Conservation (phyloP, 2,797 vertebrate species). For the Lutjanus argentimaculatus region DNA sequence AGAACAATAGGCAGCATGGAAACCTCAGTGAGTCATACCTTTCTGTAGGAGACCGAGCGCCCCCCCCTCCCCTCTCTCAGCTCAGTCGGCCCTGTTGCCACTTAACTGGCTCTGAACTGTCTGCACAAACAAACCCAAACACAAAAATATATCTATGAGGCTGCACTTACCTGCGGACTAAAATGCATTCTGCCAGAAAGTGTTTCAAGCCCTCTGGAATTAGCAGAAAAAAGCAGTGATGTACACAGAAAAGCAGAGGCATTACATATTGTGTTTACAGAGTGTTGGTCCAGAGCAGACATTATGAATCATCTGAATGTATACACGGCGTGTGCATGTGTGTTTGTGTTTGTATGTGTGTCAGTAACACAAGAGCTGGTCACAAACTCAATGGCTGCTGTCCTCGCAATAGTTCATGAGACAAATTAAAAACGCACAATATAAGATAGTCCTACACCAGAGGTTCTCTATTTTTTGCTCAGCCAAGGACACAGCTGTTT, state of each 20-base stretch:
- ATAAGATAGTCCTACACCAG: too few relatives aligned
- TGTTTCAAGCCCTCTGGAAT: conserved; percentile 4
- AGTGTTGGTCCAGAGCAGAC: background rate
- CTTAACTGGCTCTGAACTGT: conserved; percentile 24
- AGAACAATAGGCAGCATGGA: conserved; percentile 62
- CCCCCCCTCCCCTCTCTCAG: background rate
- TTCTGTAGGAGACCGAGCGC: conserved; percentile 37
- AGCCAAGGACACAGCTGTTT: too few relatives aligned
- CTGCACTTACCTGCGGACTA: conserved; percentile 1
- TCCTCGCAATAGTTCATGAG: background rate
- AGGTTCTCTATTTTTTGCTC: too few relatives aligned
- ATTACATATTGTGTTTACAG: background rate
- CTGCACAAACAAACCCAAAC: conserved; percentile 38
- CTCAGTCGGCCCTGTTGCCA: background rate
- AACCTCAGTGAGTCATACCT: conserved; percentile 71
- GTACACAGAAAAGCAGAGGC: background rate
- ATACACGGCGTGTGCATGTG: background rate
- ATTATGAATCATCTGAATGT: background rate
- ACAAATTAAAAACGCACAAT: too few relatives aligned
- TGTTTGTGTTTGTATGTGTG: background rate
- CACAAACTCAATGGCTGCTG: background rate
- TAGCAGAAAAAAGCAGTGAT: background rate
- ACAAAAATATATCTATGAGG: conserved; percentile 12
- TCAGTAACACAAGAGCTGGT: background rate
- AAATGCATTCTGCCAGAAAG: background rate